Conservation (phyloP, 1,140 invertebrate genomes). For the Scaptomyza pallida region DNA sequence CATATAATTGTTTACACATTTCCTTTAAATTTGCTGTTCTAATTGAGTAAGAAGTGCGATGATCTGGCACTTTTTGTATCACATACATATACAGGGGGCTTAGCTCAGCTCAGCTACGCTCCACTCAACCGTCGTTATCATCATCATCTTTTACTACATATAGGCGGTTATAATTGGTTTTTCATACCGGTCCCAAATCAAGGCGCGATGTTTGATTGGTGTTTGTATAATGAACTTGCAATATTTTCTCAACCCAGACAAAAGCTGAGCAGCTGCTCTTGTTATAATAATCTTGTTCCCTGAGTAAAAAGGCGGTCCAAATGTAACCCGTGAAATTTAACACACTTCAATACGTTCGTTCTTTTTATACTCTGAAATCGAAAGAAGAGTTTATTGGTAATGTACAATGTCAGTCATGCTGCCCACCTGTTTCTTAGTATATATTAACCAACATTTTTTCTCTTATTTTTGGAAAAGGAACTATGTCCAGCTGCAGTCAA, state of each 20-base stretch:
- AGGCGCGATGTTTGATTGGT: conserved; percentile 68
- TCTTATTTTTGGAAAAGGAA: too few species aligned
- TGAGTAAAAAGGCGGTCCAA: conserved; percentile 28
- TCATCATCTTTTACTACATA: conserved; percentile 63
- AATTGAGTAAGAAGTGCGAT: conserved; percentile 80
- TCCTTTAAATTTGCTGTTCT: conserved; percentile 82
- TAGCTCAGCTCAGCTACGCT: background rate
- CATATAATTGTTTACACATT: conserved; percentile 74
- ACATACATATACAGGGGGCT: conserved; percentile 51
- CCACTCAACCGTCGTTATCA: conserved; percentile 15
- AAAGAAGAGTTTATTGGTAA: too few species aligned
- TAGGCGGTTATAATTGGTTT: conserved; percentile 78
- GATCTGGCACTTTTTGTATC: conserved; percentile 73
- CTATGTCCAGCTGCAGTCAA: too few species aligned
- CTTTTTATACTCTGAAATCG: conserved; percentile 10
- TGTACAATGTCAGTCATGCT: too few species aligned
- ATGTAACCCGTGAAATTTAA: conserved; percentile 79
- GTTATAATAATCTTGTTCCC: conserved; percentile 23
- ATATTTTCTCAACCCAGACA: conserved; percentile 55
- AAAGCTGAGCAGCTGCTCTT: conserved; percentile 38
- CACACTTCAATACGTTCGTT: conserved; percentile 61
- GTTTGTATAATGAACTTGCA: conserved; percentile 82
- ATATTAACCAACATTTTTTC: too few species aligned
- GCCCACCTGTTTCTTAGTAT: too few species aligned
- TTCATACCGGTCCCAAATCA: conserved; percentile 66